Evolutionary conservation across 1,140 invertebrate genomes (phyloP).

Genomic region (Ruditapes philippinarum): DNA sequence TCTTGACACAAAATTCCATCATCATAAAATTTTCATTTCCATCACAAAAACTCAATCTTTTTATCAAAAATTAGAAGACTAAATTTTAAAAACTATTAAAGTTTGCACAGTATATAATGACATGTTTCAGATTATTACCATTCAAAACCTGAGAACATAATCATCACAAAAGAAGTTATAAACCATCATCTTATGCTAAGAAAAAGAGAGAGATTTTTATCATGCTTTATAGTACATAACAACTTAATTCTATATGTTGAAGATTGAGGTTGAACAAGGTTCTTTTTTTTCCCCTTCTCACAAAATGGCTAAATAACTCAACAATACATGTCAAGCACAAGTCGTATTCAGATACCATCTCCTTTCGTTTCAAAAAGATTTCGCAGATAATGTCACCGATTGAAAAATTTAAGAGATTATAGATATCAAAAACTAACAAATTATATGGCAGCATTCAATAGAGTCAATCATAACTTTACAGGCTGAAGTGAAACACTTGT

Average conservation of each 20-base stretch:
- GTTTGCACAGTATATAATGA: too few species aligned
- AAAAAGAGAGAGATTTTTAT: constrained; percentile 13
- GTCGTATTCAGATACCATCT: constrained; percentile 29
- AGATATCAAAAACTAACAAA: neutral
- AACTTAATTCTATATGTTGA: neutral
- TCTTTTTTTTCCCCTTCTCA: constrained; percentile 21
- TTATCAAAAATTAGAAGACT: too few species aligned
- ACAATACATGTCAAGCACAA: constrained; percentile 18
- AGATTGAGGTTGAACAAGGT: neutral
- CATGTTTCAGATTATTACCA: too few species aligned
- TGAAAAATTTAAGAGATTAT: constrained; percentile 54
- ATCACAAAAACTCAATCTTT: too few species aligned
- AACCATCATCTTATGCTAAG: too few species aligned
- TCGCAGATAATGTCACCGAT: constrained; percentile 27
- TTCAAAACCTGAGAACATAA: too few species aligned
- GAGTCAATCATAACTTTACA: neutral
- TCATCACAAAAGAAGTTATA: too few species aligned
- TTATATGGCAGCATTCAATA: neutral
- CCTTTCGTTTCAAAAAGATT: constrained; percentile 18
- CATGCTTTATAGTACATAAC: neutral
- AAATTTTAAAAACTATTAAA: too few species aligned
- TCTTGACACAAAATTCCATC: too few species aligned
- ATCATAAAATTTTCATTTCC: too few species aligned
- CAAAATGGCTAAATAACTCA: neutral
- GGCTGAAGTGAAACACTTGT: neutral